These are phyloP conservation scores for Thalassoma bifasciatum DNA, from an alignment of 2,113 vertebrate genomes.

Conservation along the genomic window DNA sequence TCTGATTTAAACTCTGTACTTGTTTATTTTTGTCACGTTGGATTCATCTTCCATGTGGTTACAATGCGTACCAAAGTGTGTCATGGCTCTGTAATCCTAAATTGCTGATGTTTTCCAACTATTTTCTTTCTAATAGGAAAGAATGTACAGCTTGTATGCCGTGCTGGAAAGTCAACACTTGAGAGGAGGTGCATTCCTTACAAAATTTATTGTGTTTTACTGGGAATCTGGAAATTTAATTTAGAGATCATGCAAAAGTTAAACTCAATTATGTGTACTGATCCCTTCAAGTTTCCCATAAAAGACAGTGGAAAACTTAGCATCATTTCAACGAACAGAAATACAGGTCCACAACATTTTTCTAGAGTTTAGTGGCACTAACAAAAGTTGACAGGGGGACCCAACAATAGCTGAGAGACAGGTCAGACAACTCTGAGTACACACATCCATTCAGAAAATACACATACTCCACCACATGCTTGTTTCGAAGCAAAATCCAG, in stretches of 20 bases:
- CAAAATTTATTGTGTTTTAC: slow-evolving; percentile 36
- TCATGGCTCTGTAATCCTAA: slow-evolving; percentile 13
- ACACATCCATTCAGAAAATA: neutral
- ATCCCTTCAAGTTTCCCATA: neutral
- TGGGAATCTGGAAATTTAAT: slow-evolving; percentile 41
- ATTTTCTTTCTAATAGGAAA: neutral
- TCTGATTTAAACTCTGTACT: slow-evolving; percentile 3
- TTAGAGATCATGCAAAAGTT: slow-evolving; percentile 20
- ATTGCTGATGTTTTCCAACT: neutral
- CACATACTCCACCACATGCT: neutral
- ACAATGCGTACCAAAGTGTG: neutral
- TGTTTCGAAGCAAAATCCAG: slow-evolving; percentile 27
- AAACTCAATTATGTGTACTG: slow-evolving; percentile 1
- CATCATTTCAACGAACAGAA: neutral
- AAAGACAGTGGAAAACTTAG: neutral
- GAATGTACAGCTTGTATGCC: neutral
- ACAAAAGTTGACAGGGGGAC: neutral
- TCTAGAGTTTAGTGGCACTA: neutral
- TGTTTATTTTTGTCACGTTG: slow-evolving; percentile 16
- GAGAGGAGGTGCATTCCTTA: slow-evolving; percentile 13
- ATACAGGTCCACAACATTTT: neutral
- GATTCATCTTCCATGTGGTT: slow-evolving; percentile 3
- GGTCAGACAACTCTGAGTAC: neutral
- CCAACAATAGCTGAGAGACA: slow-evolving; percentile 6
- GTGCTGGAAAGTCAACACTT: slow-evolving; percentile 23